Base-by-base conservation (phyloP, 1,140 invertebrate species). In the Bombyx mandarina region DNA sequence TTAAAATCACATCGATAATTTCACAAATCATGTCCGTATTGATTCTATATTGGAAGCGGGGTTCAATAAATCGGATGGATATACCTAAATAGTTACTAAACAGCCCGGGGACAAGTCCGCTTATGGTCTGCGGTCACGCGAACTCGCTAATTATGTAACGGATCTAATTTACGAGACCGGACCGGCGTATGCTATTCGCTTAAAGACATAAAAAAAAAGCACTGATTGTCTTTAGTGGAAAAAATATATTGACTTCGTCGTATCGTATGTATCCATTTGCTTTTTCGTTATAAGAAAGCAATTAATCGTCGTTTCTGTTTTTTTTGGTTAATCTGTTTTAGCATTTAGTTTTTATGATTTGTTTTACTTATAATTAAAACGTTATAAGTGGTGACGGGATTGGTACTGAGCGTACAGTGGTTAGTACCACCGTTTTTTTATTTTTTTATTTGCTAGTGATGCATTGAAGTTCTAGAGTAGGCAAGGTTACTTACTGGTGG, bases 101-200 rank as follows among this genome's bases (percentile, higher is more conserved):
- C 71, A 76, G 26, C 67, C 67, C 58, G 63, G 54, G 69, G 69
- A 82, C 76, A 79, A 60, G 77, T 72, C 72, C 69, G 69, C 67
- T 84, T 75, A 84, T 81, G 70, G 71, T 63, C 54, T 52, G 53
- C 43, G 73, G 78, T 78, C 79, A 84, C 81, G 81, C 79, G 67
- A 84, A 67, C 49, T 54, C 65, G 63, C 73, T 83, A 84, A 84
- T 80, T 77, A 79, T 79, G 70, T 76, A 75, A 75, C 63, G 60
- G 60, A 67, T 60, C 66, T 63, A 71, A 81, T 79, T 81, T 82
- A 79, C 79, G 26, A 42, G 26, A 26, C 43, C n/a, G 48, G 22
- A 49, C 48, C 26, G 26, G 26, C 26, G 26, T 35, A 35, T 35
- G 26, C 26, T 35, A 5, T 35, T 5, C 26, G 22, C 12, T 10